These are phyloP conservation scores for Polydesmus complanatus DNA, from an alignment of 2,888 invertebrate genomes.

Conservation along the genomic window DNA sequence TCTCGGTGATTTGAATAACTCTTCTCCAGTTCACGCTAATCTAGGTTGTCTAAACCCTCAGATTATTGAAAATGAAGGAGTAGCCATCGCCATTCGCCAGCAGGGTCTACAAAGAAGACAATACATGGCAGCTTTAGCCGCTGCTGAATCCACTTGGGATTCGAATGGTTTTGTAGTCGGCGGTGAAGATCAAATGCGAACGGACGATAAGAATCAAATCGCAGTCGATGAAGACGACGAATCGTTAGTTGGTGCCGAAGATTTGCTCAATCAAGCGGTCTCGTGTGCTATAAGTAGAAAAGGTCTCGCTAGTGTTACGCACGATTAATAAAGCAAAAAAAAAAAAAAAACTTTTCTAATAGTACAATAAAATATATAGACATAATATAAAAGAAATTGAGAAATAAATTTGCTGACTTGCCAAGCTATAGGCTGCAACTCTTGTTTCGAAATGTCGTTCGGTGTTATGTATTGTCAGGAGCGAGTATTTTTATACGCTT, in stretches of 20 bases:
- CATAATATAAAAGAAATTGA: too few relatives aligned
- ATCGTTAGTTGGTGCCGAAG: conserved; percentile 10
- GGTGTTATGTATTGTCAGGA: too few relatives aligned
- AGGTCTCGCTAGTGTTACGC: conserved; percentile 10
- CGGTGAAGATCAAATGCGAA: neutral
- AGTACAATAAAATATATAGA: too few relatives aligned
- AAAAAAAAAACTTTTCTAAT: too few relatives aligned
- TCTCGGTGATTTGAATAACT: conserved; percentile 23
- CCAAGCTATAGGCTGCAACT: too few relatives aligned
- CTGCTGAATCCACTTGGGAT: neutral
- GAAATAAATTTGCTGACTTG: too few relatives aligned
- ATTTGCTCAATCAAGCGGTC: conserved; percentile 17
- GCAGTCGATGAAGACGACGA: conserved; percentile 1
- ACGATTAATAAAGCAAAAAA: too few relatives aligned
- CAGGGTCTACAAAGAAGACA: conserved; percentile 16
- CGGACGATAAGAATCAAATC: neutral
- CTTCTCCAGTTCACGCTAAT: conserved; percentile 16
- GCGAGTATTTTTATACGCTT: too few relatives aligned
- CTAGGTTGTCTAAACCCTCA: neutral
- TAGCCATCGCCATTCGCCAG: conserved; percentile 18
- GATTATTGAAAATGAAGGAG: conserved; percentile 19
- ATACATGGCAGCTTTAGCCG: neutral
- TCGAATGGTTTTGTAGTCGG: neutral
- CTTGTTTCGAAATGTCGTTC: too few relatives aligned
- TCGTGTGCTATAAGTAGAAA: conserved; percentile 18